phyloP scores from a whole-genome alignment of 1,140 invertebrate species.

The Oryctes rhinoceros region DNA sequence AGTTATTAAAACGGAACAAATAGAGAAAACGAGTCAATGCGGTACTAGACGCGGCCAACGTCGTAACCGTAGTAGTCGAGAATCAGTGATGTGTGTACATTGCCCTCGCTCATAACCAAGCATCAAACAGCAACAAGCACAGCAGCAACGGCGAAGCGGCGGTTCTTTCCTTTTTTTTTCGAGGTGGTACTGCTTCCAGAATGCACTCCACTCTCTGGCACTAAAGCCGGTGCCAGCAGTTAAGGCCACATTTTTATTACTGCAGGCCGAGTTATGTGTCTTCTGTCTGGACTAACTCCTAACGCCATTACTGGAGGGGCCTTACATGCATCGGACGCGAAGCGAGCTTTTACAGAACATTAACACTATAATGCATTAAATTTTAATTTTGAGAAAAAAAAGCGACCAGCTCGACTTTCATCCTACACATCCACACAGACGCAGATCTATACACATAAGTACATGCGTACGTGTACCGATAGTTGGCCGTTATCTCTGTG shows the following conservation, averaged over 20 bases:
- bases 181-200: conserved; percentile 42
- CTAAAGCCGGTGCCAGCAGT: conserved; percentile 45
- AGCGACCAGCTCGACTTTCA: neutral
- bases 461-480: conserved; percentile 18
- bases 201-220: conserved; percentile 40
- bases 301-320: conserved; percentile 40
- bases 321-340: conserved; percentile 2
- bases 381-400: conserved; percentile 38
- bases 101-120: conserved; percentile 33
- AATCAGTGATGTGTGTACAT: conserved; percentile 43
- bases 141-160: neutral
- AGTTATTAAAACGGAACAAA: conserved; percentile 39
- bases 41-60: conserved; percentile 39
- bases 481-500: neutral
- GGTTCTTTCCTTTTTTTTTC: conserved; percentile 36
- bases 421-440: neutral
- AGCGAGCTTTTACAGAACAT: conserved; percentile 41
- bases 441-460: neutral
- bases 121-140: conserved; percentile 23
- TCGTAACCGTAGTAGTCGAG: conserved; percentile 39
- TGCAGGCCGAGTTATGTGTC: conserved; percentile 48
- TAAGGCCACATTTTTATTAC: conserved; percentile 48
- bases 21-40: conserved; percentile 41
- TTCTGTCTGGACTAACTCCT: conserved; percentile 47
- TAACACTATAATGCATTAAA: conserved; percentile 39